Percentiles rank a stretch among this genome's conserved stretches.
Conservation (phyloP, 2,888 invertebrate genomes). For the Leptura quadrifasciata region DNA sequence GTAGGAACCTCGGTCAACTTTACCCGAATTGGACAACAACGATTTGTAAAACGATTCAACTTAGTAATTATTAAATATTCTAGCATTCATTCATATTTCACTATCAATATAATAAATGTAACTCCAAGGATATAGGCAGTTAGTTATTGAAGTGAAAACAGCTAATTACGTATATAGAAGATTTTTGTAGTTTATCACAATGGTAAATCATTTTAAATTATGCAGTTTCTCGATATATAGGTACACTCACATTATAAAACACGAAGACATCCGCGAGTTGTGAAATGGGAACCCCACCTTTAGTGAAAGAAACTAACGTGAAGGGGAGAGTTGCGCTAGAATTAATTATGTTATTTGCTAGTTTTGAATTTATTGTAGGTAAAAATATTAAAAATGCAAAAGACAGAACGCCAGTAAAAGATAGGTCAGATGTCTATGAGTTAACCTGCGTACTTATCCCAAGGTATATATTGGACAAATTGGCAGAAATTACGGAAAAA, state of each 20-base stretch:
- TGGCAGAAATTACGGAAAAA: too few species aligned
- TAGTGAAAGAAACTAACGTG: conserved; percentile 44
- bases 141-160: conserved; percentile 12
- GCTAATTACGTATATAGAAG: not conserved
- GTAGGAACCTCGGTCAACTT: conserved; percentile 29
- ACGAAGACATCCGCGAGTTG: conserved; percentile 27
- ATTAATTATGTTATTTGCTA: not conserved
- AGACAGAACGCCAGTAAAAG: too few species aligned
- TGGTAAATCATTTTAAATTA: conserved; percentile 1
- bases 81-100: not conserved
- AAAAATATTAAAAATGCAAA: too few species aligned
- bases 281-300: conserved; percentile 56
- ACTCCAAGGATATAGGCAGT: not conserved
- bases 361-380: too few species aligned
- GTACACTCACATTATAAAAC: conserved; percentile 3
- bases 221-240: conserved; percentile 9
- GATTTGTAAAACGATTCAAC: not conserved
- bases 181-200: not conserved
- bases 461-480: too few species aligned
- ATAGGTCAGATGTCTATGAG: too few species aligned
- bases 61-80: not conserved
- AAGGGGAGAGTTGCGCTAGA: conserved; percentile 30
- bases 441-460: too few species aligned
- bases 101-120: not conserved
- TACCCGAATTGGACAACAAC: not conserved